Percentiles rank a stretch among this genome's conserved stretches.
These are phyloP conservation scores for Corythaixoides concolor DNA, from an alignment of 2,113 vertebrate genomes.

Conservation along the genomic window DNA sequence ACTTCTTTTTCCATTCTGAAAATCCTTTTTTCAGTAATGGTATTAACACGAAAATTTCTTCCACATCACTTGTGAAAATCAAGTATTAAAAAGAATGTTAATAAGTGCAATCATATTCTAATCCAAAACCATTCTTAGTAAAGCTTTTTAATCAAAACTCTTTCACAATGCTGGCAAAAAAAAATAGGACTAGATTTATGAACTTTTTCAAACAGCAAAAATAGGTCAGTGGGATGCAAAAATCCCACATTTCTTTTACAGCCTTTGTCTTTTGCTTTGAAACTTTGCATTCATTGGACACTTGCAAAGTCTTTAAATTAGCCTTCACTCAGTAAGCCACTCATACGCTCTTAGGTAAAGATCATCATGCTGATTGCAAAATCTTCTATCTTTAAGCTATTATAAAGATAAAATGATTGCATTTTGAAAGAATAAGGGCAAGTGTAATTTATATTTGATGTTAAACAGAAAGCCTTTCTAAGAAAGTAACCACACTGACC, in stretches of 20 bases:
- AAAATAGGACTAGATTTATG: slow-evolving; percentile 34
- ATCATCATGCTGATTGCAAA: background rate
- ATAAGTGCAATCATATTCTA: slow-evolving; percentile 25
- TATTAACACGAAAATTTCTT: slow-evolving; percentile 27
- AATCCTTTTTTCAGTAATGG: background rate
- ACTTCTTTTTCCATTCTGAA: background rate
- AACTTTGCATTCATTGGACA: background rate
- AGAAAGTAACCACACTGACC: background rate
- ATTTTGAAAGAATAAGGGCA: background rate
- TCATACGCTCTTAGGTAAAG: background rate
- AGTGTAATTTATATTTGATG: background rate
- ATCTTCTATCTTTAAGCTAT: background rate
- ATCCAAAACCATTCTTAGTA: slow-evolving; percentile 14
- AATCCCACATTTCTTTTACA: background rate
- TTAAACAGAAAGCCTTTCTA: background rate
- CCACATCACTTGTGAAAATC: background rate
- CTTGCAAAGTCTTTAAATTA: background rate
- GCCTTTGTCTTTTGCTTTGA: background rate
- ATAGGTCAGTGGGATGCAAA: slow-evolving; percentile 19
- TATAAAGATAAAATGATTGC: background rate
- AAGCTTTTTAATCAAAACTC: slow-evolving; percentile 45
- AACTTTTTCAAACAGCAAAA: slow-evolving; percentile 44
- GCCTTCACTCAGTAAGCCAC: background rate
- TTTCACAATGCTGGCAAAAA: background rate
- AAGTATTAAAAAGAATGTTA: slow-evolving; percentile 21